Conservation (phyloP, 2,797 vertebrate genomes). For the Sphenopsis melanotis region DNA sequence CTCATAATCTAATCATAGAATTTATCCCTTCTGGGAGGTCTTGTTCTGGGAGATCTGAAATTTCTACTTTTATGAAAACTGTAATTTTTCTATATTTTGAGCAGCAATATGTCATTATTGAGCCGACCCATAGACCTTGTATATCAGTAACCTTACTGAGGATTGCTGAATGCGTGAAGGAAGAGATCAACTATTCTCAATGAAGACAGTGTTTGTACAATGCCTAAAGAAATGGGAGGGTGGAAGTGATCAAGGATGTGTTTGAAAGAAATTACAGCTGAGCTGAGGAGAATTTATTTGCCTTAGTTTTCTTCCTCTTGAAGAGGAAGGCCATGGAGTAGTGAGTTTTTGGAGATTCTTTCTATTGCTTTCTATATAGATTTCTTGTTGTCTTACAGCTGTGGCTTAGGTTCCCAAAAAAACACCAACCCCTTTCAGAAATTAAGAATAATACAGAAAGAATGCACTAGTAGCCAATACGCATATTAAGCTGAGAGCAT, state of each 20-base stretch:
- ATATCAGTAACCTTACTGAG: not conserved
- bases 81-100: not conserved
- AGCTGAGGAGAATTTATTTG: not conserved
- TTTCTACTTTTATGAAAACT: not conserved
- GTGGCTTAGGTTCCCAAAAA: not conserved
- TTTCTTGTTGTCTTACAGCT: not conserved
- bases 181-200: not conserved
- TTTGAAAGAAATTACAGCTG: not conserved
- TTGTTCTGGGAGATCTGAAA: not conserved
- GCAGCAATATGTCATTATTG: not conserved
- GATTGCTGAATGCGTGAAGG: not conserved
- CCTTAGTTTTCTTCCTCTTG: not conserved
- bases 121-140: not conserved
- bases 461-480: not conserved
- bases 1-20: not conserved
- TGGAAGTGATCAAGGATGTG: not conserved
- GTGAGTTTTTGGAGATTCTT: not conserved
- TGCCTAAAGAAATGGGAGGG: not conserved
- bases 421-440: not conserved
- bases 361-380: not conserved
- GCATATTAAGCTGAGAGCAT: not conserved
- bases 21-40: not conserved
- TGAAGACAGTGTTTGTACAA: not conserved
- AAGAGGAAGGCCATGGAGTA: not conserved
- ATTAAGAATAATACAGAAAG: not conserved